Evolutionary conservation across 2,888 invertebrate species (phyloP), one percentile per base, ranked within the genome.

Genomic region (Hydropsyche betteni): DNA sequence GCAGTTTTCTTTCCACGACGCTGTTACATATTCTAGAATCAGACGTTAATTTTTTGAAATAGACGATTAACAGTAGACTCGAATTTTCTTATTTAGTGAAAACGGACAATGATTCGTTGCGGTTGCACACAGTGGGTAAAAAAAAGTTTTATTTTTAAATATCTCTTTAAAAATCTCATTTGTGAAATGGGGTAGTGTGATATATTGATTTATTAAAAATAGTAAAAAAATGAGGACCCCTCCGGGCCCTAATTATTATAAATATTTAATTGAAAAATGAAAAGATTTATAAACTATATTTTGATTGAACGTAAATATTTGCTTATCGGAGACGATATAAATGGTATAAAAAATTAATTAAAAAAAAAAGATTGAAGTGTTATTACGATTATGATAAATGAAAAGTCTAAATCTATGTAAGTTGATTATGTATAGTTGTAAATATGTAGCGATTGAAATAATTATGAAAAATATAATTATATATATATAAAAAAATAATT

Each of bases 181-280:
- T 79, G 44, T 76, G 75, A 79, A 79, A 78, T 79, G 79, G 78
- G 79, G 74, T 79, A 79, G 79, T 79, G 79, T 79, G 79, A 79
- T 79, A 79, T 79, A 79, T 75, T 77, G 77, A 76, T 76, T 78
- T 78, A 75, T 74, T 78, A 73, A 69, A 44, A 44, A 74, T 77
- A 78, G 74, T 44, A 78, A 69, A 68, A 34, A 36, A 74, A 75
- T 76, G 71, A 55, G n/a, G 72, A 79, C 77, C 77, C 75, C 74
- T 74, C 75, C 75, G 55, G 79, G 77, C 76, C 75, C 44, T 72
- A 69, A 64, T 74, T 76, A 24, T 24, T 24, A 74, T 71, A 64
- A n/a, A 74, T 53, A 69, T 68, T 68, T 70, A 79, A 75, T 76
- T 44, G 44, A 44, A 44, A 10, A 79, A 44, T 77, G 72, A 76